Conservation (phyloP, 2,888 invertebrate genomes). For the Exocentrus adspersus region DNA sequence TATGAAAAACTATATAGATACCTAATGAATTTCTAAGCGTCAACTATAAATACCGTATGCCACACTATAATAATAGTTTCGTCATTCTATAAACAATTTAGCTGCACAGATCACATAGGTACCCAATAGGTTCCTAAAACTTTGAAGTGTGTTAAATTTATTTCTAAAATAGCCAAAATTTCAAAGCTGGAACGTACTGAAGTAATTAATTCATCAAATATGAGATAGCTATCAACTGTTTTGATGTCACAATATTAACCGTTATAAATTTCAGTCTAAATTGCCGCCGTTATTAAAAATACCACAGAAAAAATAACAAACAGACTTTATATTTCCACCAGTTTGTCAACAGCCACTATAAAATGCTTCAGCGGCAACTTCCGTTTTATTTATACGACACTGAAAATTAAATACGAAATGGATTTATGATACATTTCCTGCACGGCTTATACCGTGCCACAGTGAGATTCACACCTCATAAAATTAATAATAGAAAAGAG, state of each 20-base stretch:
- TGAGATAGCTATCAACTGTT: not conserved
- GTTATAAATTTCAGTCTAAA: constrained; percentile 26
- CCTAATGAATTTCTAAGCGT: no score
- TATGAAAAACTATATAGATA: no score
- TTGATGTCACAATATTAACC: constrained; percentile 4
- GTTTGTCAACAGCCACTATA: constrained; percentile 25
- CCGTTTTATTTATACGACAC: constrained; percentile 9
- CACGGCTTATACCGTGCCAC: not conserved
- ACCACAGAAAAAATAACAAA: constrained; percentile 21
- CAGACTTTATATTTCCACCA: constrained; percentile 1
- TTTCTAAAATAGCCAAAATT: no score
- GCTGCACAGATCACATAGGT: no score
- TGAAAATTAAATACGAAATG: constrained; percentile 10
- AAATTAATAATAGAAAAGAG: no score
- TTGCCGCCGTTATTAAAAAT: constrained; percentile 19
- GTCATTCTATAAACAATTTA: no score
- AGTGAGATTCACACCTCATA: no score
- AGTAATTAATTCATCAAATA: constrained; percentile 12
- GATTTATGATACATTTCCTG: constrained; percentile 6
- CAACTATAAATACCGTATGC: no score
- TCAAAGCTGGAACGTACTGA: constrained; percentile 7
- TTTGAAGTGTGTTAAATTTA: no score
- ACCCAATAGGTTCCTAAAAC: no score
- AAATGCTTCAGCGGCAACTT: constrained; percentile 17
- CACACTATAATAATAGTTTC: no score